Evolutionary conservation across 2,888 invertebrate genomes (phyloP).

Genomic region (Leptinotarsa peninsularis): DNA sequence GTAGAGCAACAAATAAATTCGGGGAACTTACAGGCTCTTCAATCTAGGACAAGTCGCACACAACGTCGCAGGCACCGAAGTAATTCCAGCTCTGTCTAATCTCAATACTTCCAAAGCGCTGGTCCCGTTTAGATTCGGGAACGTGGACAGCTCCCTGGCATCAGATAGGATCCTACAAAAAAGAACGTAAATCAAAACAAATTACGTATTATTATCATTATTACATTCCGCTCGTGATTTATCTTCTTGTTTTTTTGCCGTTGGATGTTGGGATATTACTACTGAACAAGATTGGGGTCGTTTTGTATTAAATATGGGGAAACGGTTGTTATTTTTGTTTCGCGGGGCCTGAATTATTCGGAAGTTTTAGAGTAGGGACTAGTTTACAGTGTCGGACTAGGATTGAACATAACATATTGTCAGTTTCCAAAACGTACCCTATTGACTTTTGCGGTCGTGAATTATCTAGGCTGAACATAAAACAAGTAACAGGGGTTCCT

Average conservation of each 20-base stretch:
- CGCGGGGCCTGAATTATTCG: background rate
- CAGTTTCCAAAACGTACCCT: too few species aligned
- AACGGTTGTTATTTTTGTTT: constrained; percentile 19
- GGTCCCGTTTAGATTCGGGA: constrained; percentile 88
- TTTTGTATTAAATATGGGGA: constrained; percentile 25
- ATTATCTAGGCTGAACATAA: too few species aligned
- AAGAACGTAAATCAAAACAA: constrained; percentile 46
- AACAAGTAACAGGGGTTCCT: too few species aligned
- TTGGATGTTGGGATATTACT: constrained; percentile 28
- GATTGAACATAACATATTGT: too few species aligned
- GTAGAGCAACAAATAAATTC: constrained; percentile 13
- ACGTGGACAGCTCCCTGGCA: constrained; percentile 80
- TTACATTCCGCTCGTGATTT: constrained; percentile 43
- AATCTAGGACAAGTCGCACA: constrained; percentile 84
- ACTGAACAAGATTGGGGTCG: constrained; percentile 32
- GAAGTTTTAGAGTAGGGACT: background rate
- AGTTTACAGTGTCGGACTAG: background rate
- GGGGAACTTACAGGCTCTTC: constrained; percentile 82
- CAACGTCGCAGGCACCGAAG: constrained; percentile 77
- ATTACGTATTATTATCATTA: constrained; percentile 48
- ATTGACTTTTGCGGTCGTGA: too few species aligned
- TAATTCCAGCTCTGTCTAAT: constrained; percentile 84
- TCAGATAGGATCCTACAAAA: constrained; percentile 84
- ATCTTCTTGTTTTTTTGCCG: constrained; percentile 40
- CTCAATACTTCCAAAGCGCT: constrained; percentile 82